These are phyloP conservation scores for Drosophila miranda DNA, from an alignment of 1,140 invertebrate genomes.

Conservation along the genomic window DNA sequence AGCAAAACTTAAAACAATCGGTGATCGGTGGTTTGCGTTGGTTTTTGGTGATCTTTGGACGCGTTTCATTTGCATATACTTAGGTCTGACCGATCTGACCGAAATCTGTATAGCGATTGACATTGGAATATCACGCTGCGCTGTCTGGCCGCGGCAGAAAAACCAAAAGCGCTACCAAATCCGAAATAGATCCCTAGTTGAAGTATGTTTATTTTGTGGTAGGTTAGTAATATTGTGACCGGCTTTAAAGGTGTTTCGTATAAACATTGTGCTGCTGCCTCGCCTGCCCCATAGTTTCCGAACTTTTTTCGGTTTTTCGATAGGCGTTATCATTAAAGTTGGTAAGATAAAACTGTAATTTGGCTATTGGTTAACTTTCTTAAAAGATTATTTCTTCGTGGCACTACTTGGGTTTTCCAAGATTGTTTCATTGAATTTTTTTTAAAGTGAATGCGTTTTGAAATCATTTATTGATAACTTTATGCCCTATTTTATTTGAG, in stretches of 20 bases:
- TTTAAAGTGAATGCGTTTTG: no score
- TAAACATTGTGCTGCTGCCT: neutral
- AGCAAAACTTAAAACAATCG: slow-evolving; percentile 2
- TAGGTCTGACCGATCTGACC: slow-evolving; percentile 21
- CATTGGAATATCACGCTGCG: slow-evolving; percentile 52
- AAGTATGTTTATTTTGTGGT: slow-evolving; percentile 30
- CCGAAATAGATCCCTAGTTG: slow-evolving; percentile 10
- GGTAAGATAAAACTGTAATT: slow-evolving; percentile 25
- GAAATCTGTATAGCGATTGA: slow-evolving; percentile 47
- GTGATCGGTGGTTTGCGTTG: slow-evolving; percentile 4
- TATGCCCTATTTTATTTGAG: no score
- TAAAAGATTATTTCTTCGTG: neutral
- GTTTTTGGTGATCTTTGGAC: slow-evolving; percentile 22
- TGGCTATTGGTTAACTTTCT: neutral
- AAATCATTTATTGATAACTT: no score
- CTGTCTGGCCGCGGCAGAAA: neutral
- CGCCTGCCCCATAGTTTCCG: slow-evolving; percentile 5
- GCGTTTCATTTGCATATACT: slow-evolving; percentile 36
- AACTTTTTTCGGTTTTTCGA: slow-evolving; percentile 5
- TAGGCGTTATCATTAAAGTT: slow-evolving; percentile 11
- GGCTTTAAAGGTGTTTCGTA: slow-evolving; percentile 28
- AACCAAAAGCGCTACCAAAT: slow-evolving; percentile 1
- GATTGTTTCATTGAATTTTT: no score
- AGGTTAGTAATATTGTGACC: slow-evolving; percentile 46
- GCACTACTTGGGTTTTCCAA: no score